A percentile compares a stretch with the other conserved stretches of the same genome.
phyloP scores from a whole-genome alignment of 2,797 vertebrate genomes.

The Fistularia commersonii region DNA sequence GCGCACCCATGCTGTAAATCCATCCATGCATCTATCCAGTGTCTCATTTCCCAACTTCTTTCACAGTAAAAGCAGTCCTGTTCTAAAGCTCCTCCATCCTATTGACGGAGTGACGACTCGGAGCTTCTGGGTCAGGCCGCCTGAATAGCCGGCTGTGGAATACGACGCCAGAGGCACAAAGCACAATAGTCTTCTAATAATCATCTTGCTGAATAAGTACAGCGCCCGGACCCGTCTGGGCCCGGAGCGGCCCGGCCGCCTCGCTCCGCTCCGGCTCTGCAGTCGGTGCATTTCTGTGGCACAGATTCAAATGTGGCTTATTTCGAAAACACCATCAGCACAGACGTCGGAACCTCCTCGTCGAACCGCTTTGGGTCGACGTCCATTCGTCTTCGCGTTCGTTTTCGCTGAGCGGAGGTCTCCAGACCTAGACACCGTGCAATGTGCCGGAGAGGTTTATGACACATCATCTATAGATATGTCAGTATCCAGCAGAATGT shows the following conservation, averaged over 20 bases:
- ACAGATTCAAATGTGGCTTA: conserved; percentile 13
- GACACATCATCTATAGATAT: too few species aligned
- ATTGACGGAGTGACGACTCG: conserved; percentile 3
- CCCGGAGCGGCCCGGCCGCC: conserved; percentile 25
- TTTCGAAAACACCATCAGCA: not conserved
- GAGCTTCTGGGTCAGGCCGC: conserved; percentile 49
- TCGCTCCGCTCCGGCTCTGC: conserved; percentile 22
- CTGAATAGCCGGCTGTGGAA: conserved; percentile 50
- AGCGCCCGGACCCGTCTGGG: conserved; percentile 22
- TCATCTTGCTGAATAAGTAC: conserved; percentile 55
- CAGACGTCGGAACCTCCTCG: too few species aligned
- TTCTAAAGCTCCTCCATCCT: not conserved
- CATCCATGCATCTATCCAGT: not conserved
- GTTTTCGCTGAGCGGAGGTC: not conserved
- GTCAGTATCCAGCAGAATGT: too few species aligned
- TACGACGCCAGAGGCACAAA: conserved; percentile 43
- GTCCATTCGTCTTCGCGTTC: not conserved
- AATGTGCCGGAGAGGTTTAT: too few species aligned
- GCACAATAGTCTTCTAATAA: conserved; percentile 54
- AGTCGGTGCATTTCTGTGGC: conserved; percentile 17
- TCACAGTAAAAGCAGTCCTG: not conserved
- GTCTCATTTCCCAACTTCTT: conserved; percentile 21
- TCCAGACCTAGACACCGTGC: not conserved
- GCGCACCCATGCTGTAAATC: not conserved
- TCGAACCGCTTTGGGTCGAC: too few species aligned